Base-by-base conservation (phyloP, 2,888 invertebrate genomes). In the Synergus umbraculus region DNA sequence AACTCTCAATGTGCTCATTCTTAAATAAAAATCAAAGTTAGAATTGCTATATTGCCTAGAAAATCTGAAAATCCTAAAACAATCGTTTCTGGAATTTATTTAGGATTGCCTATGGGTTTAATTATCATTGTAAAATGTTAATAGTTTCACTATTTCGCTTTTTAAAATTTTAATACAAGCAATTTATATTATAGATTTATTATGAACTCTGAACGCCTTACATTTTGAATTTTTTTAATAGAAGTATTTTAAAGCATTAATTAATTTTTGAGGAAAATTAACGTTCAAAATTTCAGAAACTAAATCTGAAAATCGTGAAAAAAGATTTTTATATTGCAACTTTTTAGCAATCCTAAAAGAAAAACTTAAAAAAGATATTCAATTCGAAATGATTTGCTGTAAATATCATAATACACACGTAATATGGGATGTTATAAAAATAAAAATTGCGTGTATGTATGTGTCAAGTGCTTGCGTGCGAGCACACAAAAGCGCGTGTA, bases 361-460 rank as follows among this genome's bases (percentile, higher is more conserved):
- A 44, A 66, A 10, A 2, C 9, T 4, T 7, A n/a, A 66, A 41
- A 66, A 18, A 37, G 46, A 69, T 54, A 37, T 37, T 73, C 54
- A 73, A 15, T 63, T 65, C 79, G 78, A 82, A 77, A 78, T 78
- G 64, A 12, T 79, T 66, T 63, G 65, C 22, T 65, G 81, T 78
- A 78, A 54, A 54, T 60, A 60, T 60, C 22, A 60, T 54, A 73
- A 49, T 73, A 73, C 73, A 73, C 73, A n/a, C 49, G n/a, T 73
- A 73, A 73, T 73, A 73, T 73, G 54, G 54, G 29, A 73, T 29
- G n/a, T 46, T 73, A 49, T 37, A n/a, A 73, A 54, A 4, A 54
- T 69, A 73, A 73, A 49, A 69, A 69, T 49, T 37, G 13, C 37
- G 69, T 69, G 22, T 46, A 46, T 15, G 65, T 41, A 66, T 49